Conservation (phyloP, 2,888 invertebrate species). For the Frankliniella fusca region DNA sequence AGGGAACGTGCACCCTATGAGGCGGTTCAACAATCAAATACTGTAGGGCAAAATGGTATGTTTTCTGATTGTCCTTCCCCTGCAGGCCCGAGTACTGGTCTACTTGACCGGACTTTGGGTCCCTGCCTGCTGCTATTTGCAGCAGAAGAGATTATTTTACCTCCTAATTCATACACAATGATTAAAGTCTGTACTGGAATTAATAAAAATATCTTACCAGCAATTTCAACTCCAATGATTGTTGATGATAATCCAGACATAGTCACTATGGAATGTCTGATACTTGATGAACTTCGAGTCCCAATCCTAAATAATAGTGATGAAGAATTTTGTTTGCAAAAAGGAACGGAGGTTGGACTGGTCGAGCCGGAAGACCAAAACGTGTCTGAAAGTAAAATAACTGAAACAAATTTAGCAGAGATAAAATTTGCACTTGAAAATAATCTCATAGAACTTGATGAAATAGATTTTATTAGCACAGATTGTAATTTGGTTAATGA, state of each 20-base stretch:
- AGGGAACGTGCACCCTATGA: not conserved
- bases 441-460: not conserved
- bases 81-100: not conserved
- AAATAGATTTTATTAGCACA: not conserved
- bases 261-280: not conserved
- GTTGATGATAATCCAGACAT: not conserved
- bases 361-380: too few species aligned
- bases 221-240: not conserved
- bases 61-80: not conserved
- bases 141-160: not conserved
- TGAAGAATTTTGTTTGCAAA: too few species aligned
- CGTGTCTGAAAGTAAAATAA: too few species aligned
- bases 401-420: too few species aligned
- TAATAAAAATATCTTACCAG: not conserved
- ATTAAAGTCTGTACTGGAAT: not conserved
- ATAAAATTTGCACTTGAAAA: not conserved
- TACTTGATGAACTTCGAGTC: not conserved
- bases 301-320: not conserved
- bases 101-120: too few species aligned
- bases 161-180: not conserved
- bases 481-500: not conserved
- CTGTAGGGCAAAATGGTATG: not conserved
- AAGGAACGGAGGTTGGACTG: too few species aligned
- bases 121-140: not conserved
- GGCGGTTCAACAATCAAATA: too few species aligned